phyloP scores from a whole-genome alignment of 2,113 vertebrate genomes.

The Myotis davidii region DNA sequence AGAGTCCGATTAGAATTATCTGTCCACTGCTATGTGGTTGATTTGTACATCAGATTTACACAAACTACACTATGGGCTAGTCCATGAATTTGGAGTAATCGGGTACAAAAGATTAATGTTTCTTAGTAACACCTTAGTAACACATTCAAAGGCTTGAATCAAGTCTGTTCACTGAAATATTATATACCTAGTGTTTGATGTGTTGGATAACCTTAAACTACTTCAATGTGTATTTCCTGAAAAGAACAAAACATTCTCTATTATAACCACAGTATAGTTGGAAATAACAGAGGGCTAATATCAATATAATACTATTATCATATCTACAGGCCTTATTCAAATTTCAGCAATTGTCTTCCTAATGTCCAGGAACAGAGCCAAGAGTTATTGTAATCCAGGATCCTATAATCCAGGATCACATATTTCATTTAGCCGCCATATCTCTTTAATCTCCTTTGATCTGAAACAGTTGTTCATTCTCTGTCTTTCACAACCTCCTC shows the following conservation, averaged over 20 bases:
- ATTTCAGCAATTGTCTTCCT: not conserved
- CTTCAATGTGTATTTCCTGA: not conserved
- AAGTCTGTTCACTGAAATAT: slow-evolving; percentile 13
- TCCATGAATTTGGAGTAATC: slow-evolving; percentile 34
- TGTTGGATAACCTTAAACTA: not conserved
- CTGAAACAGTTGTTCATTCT: not conserved
- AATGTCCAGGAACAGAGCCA: not conserved
- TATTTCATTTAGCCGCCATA: not conserved
- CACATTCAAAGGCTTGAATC: slow-evolving; percentile 33
- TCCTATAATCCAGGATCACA: not conserved
- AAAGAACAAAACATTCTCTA: not conserved
- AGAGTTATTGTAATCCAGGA: not conserved
- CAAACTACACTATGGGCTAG: not conserved
- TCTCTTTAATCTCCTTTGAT: not conserved
- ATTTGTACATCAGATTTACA: not conserved
- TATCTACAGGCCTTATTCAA: not conserved
- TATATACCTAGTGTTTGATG: slow-evolving; percentile 3
- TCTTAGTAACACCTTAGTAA: slow-evolving; percentile 14
- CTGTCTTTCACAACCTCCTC: not conserved
- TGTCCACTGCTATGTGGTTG: not conserved
- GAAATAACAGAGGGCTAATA: not conserved
- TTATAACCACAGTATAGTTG: not conserved
- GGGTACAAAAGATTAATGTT: slow-evolving; percentile 48
- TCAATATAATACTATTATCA: not conserved
- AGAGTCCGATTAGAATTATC: slow-evolving; percentile 4